Evolutionary conservation across 2,888 invertebrate genomes (phyloP), one percentile per base, ranked within the genome.

Genomic region (Luperina nickerlii): DNA sequence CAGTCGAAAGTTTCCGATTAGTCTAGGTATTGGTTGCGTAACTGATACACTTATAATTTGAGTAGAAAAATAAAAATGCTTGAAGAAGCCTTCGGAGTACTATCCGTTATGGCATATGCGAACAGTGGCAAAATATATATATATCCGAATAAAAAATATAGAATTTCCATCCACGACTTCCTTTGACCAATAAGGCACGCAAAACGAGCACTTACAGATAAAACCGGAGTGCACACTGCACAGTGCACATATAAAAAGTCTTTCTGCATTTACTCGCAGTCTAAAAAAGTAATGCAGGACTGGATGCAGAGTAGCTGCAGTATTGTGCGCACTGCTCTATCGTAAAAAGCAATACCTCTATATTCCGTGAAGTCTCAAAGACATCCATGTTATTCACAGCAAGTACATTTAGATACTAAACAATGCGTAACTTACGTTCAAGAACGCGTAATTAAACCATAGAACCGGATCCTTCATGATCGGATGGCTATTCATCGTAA

Each of bases 391-490:
- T 90, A 87, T 91, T 89, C 88, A 86, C 82, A 83, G 78, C 85
- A 87, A 88, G 90, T 91, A 91, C 89, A 87, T 90, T 88, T 88
- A 92, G 89, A 88, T 89, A 88, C 88, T 79, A 90, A 91, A 93
- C 93, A 93, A 93, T 93, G 91, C 89, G 88, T 90, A 88, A 89
- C 79, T 89, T 83, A 89, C 87, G 87, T 91, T 89, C 90, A 90
- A 89, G 93, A 90, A 91, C 90, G 90, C 90, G 92, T 94, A 95
- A 95, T 95, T 95, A 95, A 95, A 93, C 91, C 93, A 90, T 90
- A 88, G 89, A 95, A 94, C 94, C 94, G 94, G 95, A 87, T 91
- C 88, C 78, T 79, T 84, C 82, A 87, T 84, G 90, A 89, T 90
- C 87, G 89, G 90, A 90, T 90, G 84, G 92, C 93, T 93, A 92